Percentiles rank a stretch among this genome's conserved stretches.
phyloP scores from a whole-genome alignment of 2,797 vertebrate genomes.

The Agapornis canus region DNA sequence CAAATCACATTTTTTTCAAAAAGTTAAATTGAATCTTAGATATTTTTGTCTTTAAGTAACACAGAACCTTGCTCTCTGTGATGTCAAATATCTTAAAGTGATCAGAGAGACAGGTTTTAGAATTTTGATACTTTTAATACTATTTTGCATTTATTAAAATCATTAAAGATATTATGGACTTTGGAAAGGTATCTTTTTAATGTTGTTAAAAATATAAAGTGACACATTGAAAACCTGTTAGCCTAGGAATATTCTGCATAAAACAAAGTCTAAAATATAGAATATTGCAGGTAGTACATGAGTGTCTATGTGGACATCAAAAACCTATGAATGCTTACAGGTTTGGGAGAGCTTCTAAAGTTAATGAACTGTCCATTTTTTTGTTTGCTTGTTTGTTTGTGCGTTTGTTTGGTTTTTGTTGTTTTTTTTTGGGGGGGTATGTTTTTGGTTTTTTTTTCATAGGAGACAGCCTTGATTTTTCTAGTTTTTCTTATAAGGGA shows the following conservation, averaged over 20 bases:
- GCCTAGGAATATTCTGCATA: background rate
- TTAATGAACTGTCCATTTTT: background rate
- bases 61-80: background rate
- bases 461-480: background rate
- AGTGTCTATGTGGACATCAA: background rate
- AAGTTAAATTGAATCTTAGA: background rate
- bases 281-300: background rate
- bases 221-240: background rate
- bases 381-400: too few species aligned
- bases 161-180: background rate
- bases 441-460: too few species aligned
- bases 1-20: background rate
- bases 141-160: background rate
- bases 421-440: background rate
- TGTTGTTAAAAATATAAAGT: background rate
- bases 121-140: background rate
- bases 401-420: rapidly evolving
- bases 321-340: background rate
- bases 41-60: background rate
- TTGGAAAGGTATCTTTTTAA: background rate
- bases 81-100: background rate
- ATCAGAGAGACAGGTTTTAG: background rate
- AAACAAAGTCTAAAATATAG: background rate
- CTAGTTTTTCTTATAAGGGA: background rate
- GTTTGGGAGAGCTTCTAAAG: background rate